Percentiles rank a stretch among this genome's conserved stretches.
Evolutionary conservation across 2,797 vertebrate species (phyloP).

Genomic region (Syncerus caffer): DNA sequence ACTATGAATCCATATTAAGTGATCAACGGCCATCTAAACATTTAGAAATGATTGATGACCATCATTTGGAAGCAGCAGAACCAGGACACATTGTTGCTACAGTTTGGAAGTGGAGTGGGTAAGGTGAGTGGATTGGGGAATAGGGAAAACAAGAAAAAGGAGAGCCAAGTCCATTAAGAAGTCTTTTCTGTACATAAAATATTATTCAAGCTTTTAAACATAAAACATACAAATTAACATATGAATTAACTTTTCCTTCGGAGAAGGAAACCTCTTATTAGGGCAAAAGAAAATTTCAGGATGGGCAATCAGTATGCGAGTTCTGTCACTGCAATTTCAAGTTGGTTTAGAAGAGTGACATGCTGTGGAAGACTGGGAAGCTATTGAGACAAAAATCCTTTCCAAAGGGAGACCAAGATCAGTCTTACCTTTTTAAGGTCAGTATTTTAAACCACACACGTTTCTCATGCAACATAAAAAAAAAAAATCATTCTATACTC

Average conservation of each 20-base stretch:
- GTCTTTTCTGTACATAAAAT: background rate
- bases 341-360: background rate
- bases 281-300: background rate
- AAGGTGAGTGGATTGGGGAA: background rate
- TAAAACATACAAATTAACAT: background rate
- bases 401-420: background rate
- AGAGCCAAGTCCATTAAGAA: background rate
- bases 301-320: background rate
- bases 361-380: background rate
- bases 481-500: background rate
- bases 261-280: background rate
- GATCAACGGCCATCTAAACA: background rate
- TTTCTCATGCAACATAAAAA: background rate
- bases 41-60: background rate
- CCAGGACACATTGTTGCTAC: background rate
- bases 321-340: background rate
- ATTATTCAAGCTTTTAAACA: background rate
- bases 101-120: background rate
- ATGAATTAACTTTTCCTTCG: background rate
- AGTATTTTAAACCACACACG: background rate
- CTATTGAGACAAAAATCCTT: background rate
- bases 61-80: background rate
- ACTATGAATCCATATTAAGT: conserved; percentile 9
- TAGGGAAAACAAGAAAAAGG: background rate
- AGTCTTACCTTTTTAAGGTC: background rate